Conservation (phyloP, 2,888 invertebrate genomes). For the Pristionchus maxplancki region DNA sequence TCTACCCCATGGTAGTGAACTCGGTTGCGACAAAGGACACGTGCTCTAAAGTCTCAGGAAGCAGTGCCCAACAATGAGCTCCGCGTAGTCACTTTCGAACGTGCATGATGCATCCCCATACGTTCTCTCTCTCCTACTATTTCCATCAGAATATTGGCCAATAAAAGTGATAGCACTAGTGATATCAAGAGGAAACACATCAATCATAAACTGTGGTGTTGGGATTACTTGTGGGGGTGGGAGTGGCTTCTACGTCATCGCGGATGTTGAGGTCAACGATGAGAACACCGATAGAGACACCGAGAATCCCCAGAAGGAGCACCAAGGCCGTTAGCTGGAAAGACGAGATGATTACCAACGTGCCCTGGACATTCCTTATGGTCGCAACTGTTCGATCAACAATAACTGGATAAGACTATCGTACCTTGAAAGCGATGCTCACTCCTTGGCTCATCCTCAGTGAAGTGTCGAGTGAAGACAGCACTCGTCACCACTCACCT, state of each 20-base stretch:
- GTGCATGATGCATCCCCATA: neutral
- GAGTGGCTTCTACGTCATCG: neutral
- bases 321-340: neutral
- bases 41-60: too few relatives aligned
- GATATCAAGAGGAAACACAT: too few relatives aligned
- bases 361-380: too few relatives aligned
- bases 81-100: too few relatives aligned
- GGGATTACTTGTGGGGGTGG: neutral
- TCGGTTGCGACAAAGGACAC: too few relatives aligned
- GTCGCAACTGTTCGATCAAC: too few relatives aligned
- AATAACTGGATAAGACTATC: neutral
- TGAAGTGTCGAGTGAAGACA: neutral
- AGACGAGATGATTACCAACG: too few relatives aligned
- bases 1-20: too few relatives aligned
- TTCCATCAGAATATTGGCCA: too few relatives aligned
- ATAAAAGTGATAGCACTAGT: neutral
- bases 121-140: neutral
- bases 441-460: neutral
- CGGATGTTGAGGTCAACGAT: neutral
- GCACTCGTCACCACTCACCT: neutral
- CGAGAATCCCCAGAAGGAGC: constrained; percentile 5
- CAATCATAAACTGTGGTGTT: too few relatives aligned
- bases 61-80: too few relatives aligned
- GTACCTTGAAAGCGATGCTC: neutral
- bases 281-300: constrained; percentile 32